These are phyloP conservation scores for Mesoclemmys tuberculata DNA, from an alignment of 2,113 vertebrate species.

Conservation along the genomic window DNA sequence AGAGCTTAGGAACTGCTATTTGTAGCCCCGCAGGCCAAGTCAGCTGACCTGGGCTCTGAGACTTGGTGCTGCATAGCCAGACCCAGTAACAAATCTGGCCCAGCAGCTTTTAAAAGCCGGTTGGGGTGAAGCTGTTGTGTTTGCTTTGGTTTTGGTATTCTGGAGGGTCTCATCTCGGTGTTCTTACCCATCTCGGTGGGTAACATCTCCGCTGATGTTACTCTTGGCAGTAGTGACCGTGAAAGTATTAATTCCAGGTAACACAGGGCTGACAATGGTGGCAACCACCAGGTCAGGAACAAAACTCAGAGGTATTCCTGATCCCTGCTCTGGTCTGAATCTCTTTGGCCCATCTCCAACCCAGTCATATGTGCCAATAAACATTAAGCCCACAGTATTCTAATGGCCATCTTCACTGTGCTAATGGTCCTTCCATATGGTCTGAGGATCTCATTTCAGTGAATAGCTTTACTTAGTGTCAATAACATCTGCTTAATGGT, in stretches of 20 bases:
- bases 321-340: background rate
- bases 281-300: background rate
- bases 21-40: background rate
- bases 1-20: background rate
- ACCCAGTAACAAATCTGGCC: background rate
- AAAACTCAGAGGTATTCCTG: background rate
- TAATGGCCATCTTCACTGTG: background rate
- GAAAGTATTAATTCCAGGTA: background rate
- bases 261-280: background rate
- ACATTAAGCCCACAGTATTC: background rate
- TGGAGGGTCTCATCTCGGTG: background rate
- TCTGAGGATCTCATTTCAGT: background rate
- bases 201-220: background rate
- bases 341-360: accelerated
- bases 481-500: background rate
- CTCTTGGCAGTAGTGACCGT: background rate
- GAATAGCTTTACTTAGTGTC: background rate
- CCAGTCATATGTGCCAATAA: accelerated
- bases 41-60: background rate
- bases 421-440: accelerated
- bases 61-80: background rate
- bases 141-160: background rate
- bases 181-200: no score
- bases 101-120: background rate
- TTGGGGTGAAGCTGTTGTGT: background rate